Conservation (phyloP, 1,140 invertebrate genomes). For the Macrostomum lignano region DNA sequence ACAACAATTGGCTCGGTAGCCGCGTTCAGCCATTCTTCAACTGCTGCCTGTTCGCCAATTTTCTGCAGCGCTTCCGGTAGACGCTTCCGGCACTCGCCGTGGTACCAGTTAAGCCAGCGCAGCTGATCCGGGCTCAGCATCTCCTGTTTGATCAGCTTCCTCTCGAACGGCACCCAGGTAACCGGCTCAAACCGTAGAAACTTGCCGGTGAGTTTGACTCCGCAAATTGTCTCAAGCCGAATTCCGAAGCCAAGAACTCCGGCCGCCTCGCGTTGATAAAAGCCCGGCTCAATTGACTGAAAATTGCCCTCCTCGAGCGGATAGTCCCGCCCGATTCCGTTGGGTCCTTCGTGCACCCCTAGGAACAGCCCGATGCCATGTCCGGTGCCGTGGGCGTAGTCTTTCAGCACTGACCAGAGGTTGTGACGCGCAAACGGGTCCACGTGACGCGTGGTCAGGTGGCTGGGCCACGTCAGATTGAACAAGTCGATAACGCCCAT, state of each 20-base stretch:
- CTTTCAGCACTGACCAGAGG: slow-evolving; percentile 27
- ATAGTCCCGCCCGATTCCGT: slow-evolving; percentile 27
- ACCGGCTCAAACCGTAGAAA: slow-evolving; percentile 52
- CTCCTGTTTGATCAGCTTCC: slow-evolving; percentile 43
- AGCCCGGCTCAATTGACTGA: slow-evolving; percentile 45
- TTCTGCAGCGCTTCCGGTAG: too few relatives aligned
- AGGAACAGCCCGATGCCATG: slow-evolving; percentile 78
- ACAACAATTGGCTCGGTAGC: too few relatives aligned
- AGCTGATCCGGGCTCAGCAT: slow-evolving; percentile 48
- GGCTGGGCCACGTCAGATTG: too few relatives aligned
- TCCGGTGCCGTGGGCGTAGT: slow-evolving; percentile 80
- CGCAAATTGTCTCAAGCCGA: slow-evolving; percentile 45
- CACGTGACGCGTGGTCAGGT: too few relatives aligned
- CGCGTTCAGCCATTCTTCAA: too few relatives aligned
- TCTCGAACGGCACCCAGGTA: slow-evolving; percentile 71
- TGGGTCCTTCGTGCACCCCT: slow-evolving; percentile 85
- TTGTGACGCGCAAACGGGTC: slow-evolving; percentile 1
- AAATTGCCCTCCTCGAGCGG: slow-evolving; percentile 51
- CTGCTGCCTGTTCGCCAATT: too few relatives aligned
- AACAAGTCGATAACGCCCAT: slow-evolving; percentile 56
- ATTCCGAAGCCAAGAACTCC: slow-evolving; percentile 76
- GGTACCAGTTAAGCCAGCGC: slow-evolving; percentile 38
- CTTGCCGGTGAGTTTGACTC: slow-evolving; percentile 28
- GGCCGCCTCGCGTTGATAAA: slow-evolving; percentile 44
- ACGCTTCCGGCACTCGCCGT: too few relatives aligned